phyloP scores from a whole-genome alignment of 2,888 invertebrate species.

The Hemithea aestivaria region DNA sequence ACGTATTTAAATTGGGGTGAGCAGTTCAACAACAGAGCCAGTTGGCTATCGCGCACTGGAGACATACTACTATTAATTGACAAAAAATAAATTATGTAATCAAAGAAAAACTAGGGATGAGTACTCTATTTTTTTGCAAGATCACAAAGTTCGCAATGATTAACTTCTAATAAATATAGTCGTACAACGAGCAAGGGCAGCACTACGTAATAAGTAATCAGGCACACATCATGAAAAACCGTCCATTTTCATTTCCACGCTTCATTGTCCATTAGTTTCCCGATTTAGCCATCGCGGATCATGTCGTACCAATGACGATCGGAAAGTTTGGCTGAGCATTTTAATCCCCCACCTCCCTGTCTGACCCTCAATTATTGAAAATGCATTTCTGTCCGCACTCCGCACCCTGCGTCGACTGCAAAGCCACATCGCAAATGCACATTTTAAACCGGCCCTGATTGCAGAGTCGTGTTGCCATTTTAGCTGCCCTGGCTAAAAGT shows the following conservation, averaged over 20 bases:
- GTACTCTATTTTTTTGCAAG: no score
- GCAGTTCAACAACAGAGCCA: no score
- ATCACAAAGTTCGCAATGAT: no score
- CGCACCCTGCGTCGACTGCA: constrained; percentile 63
- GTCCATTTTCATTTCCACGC: constrained; percentile 14
- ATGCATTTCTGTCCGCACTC: constrained; percentile 74
- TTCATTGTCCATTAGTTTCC: constrained; percentile 34
- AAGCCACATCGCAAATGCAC: constrained; percentile 74
- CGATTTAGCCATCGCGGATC: constrained; percentile 28
- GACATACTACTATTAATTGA: no score
- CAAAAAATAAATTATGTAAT: no score
- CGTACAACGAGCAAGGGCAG: not conserved
- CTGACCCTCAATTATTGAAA: constrained; percentile 79
- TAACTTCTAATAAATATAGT: no score
- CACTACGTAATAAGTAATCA: not conserved
- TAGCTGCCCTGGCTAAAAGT: constrained; percentile 69
- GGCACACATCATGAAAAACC: not conserved
- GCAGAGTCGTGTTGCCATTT: constrained; percentile 72
- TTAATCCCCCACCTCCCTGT: constrained; percentile 71
- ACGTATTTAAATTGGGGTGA: no score
- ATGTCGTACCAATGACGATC: constrained; percentile 46
- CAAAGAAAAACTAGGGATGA: no score
- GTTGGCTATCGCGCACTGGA: no score
- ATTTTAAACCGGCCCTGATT: constrained; percentile 78
- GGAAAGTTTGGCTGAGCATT: constrained; percentile 69